Base-by-base conservation (phyloP, 92 coral and sea anemone genomes). In the Phenganax subtilis region DNA sequence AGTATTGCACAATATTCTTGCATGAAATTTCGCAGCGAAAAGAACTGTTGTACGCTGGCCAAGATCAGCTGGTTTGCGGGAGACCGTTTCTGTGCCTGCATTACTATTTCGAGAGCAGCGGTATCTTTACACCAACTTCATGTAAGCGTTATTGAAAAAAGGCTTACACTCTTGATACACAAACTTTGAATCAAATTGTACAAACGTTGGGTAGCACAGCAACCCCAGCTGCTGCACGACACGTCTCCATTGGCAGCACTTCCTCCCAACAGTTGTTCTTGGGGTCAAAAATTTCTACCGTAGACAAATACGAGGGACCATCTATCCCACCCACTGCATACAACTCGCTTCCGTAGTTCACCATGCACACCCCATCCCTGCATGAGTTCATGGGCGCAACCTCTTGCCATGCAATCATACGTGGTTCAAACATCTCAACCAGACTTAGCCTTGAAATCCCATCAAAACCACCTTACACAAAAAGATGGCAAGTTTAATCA, bases 301-400 rank as follows among this genome's bases (percentile, higher is more conserved):
- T 96, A 84, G 89, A 92, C n/a, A 96, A 86, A 85, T 96, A 92
- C 10, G 99, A 96, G 8, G 99, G 99, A 47, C 99, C 99, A 79
- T 96, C 99, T 77, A 96, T 96, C 61, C 99, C 99, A 29, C 99
- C 99, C 12, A 96, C 92, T 8, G 99, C 99, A 89, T 92, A 92
- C 59, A 96, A 88, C 96, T 92, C 88, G 84, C 99, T 90, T 15
- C 99, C 99, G 75, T 90, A 96, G 10, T 97, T 85, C 57, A 92
- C 88, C 37, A 96, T 92, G 80, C 99, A 96, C 16, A 96, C 99
- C 10, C 99, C 99, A 87, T 96, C 99, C 52, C 99, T 90, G 69
- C 97, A 92, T 2, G 99, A 96, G 76, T 92, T 88, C 79, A 96
- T 85, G 10, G 97, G 84, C 30, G 93, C 89, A 3, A 86, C 99